phyloP scores from a whole-genome alignment of 1,140 invertebrate genomes.

The Matsumurasca onukii region DNA sequence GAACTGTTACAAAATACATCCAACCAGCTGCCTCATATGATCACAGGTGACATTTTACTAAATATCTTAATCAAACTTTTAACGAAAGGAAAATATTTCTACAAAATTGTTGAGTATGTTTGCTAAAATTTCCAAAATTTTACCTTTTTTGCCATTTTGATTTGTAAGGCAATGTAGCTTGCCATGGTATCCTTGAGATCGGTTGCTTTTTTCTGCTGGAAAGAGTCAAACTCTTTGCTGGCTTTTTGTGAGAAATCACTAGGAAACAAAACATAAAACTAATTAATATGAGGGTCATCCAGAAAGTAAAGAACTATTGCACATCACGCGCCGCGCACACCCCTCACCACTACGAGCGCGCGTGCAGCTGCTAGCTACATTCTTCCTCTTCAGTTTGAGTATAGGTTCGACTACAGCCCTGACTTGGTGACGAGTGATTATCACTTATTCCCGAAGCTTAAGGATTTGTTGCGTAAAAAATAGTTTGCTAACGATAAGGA shows the following conservation, averaged over 20 bases:
- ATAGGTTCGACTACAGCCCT: no score
- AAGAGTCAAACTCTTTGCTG: slow-evolving; percentile 71
- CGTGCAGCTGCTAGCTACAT: no score
- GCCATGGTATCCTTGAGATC: slow-evolving; percentile 77
- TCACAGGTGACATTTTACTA: slow-evolving; percentile 17
- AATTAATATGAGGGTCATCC: slow-evolving; percentile 29
- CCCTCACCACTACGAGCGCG: no score
- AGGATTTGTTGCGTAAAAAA: no score
- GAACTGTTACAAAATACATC: not conserved
- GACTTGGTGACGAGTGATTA: no score
- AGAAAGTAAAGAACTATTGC: no score
- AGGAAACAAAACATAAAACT: slow-evolving; percentile 50
- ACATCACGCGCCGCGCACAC: no score
- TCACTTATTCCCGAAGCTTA: no score
- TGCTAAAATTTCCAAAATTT: slow-evolving; percentile 31
- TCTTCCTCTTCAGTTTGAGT: no score
- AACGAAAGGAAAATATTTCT: slow-evolving; percentile 6
- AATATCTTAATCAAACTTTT: slow-evolving; percentile 24
- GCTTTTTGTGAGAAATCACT: slow-evolving; percentile 74
- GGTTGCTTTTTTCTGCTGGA: slow-evolving; percentile 73
- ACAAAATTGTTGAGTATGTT: slow-evolving; percentile 19
- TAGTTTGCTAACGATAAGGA: no score
- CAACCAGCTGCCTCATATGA: slow-evolving; percentile 29
- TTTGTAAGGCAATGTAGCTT: slow-evolving; percentile 73
- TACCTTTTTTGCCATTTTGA: slow-evolving; percentile 81